Base-by-base conservation (phyloP, 2,113 vertebrate species). In the Strix aluco region DNA sequence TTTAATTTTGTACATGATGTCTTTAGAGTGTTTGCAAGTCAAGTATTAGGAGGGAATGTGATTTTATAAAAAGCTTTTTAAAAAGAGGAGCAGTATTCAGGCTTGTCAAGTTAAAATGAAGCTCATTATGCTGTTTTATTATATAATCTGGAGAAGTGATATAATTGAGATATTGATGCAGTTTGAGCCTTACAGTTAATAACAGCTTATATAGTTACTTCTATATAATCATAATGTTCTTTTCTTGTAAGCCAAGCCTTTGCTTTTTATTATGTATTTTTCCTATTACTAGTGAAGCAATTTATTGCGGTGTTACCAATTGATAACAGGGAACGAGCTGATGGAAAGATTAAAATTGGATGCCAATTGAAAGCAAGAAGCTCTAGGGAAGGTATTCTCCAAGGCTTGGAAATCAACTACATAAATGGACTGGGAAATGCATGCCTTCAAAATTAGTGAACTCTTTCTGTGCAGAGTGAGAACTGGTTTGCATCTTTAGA, bases 41-140 rank as follows among this genome's bases (percentile, higher is more conserved):
- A 84, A 83, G 69, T 86, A 94, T 96, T 93, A 93, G 86, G 72
- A 93, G 57, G 47, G 47, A 93, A 95, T 86, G 52, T 74, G 63
- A 63, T 81, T 93, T 96, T 95, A 90, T 86, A 92, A 95, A 95
- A 96, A 93, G 86, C 85, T 73, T 86, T 93, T 93, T 92, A 36
- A 66, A 96, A 95, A 90, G 54, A 93, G 65, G 61, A 92, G 38
- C 46, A 88, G 32, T 86, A 38, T 93, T 93, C 55, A 94, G 55
- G 59, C 82, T 77, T 96, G 86, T 93, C 90, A 96, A 88, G 55
- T 90, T 93, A 88, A 93, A 94, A 87, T 90, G 71, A 93, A 86
- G 16, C 88, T 95, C 59, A 52, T 97, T 90, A 96, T 92, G 75
- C 80, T 88, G 44, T 87, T 90, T 92, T 78, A 90, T 96, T 94